A percentile compares a stretch with the other conserved stretches of the same genome.
Conservation (phyloP, 2,797 vertebrate genomes). For the Champsocephalus gunnari region DNA sequence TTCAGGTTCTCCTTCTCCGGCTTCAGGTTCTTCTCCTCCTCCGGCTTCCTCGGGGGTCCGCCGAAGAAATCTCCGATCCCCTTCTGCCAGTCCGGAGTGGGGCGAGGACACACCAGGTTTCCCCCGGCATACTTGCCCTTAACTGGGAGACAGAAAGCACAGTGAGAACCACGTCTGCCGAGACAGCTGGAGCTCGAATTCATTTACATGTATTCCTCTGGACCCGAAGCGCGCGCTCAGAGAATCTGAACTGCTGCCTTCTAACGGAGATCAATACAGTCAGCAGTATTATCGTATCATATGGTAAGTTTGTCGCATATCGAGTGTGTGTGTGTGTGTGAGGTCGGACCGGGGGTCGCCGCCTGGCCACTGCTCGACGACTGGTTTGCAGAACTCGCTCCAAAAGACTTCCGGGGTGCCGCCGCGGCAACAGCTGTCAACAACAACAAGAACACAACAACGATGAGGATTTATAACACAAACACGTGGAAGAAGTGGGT, state of each 20-base stretch:
- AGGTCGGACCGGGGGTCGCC: slow-evolving; percentile 81
- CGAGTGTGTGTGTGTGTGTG: background rate
- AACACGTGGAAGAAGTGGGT: background rate
- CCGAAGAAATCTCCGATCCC: slow-evolving; percentile 93
- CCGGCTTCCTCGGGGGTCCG: slow-evolving; percentile 77
- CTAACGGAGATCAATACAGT: too few species aligned
- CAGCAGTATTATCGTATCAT: too few species aligned
- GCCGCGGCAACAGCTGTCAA: slow-evolving; percentile 88
- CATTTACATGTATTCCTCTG: background rate
- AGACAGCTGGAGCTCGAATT: background rate
- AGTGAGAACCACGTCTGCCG: background rate
- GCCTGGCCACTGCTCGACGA: slow-evolving; percentile 68
- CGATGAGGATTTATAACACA: background rate
- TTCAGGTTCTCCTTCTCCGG: slow-evolving; percentile 87
- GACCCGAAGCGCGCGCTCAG: too few species aligned
- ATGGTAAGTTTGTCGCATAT: too few species aligned
- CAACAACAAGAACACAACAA: background rate
- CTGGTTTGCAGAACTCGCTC: slow-evolving; percentile 80
- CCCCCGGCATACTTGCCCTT: slow-evolving; percentile 87
- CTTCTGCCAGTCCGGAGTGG: slow-evolving; percentile 92
- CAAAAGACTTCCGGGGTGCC: slow-evolving; percentile 90
- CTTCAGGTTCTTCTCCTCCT: too few species aligned
- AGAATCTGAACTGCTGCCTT: too few species aligned
- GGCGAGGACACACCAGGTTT: slow-evolving; percentile 89
- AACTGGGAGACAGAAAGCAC: slow-evolving; percentile 69